Conservation (phyloP, 2,113 vertebrate species). For the Crotalus viridis region DNA sequence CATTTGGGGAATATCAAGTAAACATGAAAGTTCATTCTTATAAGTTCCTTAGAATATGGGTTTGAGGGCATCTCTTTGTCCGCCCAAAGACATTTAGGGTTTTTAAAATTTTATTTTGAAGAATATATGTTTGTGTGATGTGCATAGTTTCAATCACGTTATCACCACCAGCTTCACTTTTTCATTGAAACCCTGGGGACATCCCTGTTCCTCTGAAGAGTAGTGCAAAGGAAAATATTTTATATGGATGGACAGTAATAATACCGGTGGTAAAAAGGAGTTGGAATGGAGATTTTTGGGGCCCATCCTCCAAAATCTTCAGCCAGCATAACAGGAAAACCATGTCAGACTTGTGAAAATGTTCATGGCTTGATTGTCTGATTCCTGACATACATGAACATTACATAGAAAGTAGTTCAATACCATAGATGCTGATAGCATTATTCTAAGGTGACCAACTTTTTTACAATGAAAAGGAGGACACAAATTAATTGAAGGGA, state of each 20-base stretch:
- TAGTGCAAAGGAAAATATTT: background rate
- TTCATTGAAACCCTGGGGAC: background rate
- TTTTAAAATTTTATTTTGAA: slow-evolving; percentile 1
- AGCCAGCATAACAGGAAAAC: background rate
- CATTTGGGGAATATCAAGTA: background rate
- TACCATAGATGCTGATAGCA: background rate
- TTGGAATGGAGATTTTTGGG: background rate
- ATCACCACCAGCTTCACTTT: background rate
- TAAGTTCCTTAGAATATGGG: background rate
- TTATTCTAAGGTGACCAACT: too few relatives aligned
- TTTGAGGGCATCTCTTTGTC: slow-evolving; percentile 7
- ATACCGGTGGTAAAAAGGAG: background rate
- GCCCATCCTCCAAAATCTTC: background rate
- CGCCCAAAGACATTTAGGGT: background rate
- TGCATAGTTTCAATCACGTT: background rate
- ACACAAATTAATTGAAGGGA: too few relatives aligned
- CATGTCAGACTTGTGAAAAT: background rate
- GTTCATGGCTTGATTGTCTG: background rate
- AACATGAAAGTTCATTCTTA: background rate
- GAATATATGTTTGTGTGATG: background rate
- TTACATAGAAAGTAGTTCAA: background rate
- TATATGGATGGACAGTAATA: background rate
- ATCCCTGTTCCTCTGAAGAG: background rate
- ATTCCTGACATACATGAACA: background rate
- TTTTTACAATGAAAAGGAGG: too few relatives aligned